Evolutionary conservation across 2,113 vertebrate species (phyloP).

Genomic region (Mirounga angustirostris): DNA sequence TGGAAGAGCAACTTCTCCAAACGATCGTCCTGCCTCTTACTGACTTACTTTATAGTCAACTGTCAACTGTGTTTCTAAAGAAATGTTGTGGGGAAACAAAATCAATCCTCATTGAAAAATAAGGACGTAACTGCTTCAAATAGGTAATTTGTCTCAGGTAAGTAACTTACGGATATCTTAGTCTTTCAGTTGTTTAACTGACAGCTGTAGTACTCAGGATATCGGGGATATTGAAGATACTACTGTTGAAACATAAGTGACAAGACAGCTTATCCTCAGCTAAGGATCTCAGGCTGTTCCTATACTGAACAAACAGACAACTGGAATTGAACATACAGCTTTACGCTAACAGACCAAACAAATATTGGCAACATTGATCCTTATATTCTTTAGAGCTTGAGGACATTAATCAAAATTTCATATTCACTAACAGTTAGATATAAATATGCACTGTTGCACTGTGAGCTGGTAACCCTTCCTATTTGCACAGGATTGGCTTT

Average conservation of each 20-base stretch:
- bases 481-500: neutral
- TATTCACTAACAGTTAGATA: neutral
- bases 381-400: neutral
- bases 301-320: neutral
- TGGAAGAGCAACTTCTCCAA: neutral
- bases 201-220: neutral
- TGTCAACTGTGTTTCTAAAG: neutral
- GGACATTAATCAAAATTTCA: neutral
- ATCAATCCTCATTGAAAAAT: neutral
- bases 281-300: neutral
- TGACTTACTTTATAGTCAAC: neutral
- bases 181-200: neutral
- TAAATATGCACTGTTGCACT: neutral
- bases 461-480: neutral
- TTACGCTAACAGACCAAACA: neutral
- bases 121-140: slow-evolving; percentile 15
- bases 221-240: neutral
- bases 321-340: neutral
- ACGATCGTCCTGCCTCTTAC: neutral
- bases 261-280: neutral
- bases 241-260: neutral
- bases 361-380: neutral
- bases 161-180: neutral
- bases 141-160: neutral
- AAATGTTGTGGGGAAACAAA: neutral